A percentile compares a stretch with the other conserved stretches of the same genome.
Evolutionary conservation across 2,888 invertebrate genomes (phyloP).

Genomic region (Gari tellinella): DNA sequence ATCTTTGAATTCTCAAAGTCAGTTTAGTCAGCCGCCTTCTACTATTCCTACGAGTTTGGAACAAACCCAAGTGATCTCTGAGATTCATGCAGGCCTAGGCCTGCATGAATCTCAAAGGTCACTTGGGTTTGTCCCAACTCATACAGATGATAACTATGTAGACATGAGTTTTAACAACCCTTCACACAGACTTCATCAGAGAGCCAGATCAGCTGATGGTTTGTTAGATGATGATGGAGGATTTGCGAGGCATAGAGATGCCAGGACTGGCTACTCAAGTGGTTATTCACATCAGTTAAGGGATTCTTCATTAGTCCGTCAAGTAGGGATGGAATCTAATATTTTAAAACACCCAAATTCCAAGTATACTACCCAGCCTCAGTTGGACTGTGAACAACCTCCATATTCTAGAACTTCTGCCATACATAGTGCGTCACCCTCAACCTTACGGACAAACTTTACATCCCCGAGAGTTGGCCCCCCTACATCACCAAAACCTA

Average conservation of each 20-base stretch:
- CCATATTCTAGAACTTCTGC: too few species aligned
- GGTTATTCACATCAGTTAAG: too few species aligned
- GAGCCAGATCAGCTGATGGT: conserved; percentile 51
- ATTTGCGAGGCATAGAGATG: too few species aligned
- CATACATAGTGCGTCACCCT: neutral
- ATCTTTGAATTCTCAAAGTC: neutral
- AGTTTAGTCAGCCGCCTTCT: conserved; percentile 18
- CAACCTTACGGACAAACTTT: neutral
- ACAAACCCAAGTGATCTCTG: conserved; percentile 2
- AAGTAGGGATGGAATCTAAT: too few species aligned
- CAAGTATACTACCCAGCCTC: too few species aligned
- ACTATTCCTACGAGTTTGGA: conserved; percentile 31
- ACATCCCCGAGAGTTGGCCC: too few species aligned
- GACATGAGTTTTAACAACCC: conserved; percentile 33
- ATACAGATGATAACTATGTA: conserved; percentile 47
- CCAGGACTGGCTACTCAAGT: too few species aligned
- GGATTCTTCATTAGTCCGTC: too few species aligned
- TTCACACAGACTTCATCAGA: conserved; percentile 28
- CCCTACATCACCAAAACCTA: conserved; percentile 45
- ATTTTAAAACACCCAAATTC: too few species aligned
- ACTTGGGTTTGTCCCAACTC: conserved; percentile 43
- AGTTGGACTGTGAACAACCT: too few species aligned
- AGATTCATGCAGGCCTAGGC: conserved; percentile 5
- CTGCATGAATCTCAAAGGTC: conserved; percentile 45
- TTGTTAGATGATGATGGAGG: conserved; percentile 18